A percentile compares a stretch with the other conserved stretches of the same genome.
phyloP scores from a whole-genome alignment of 2,888 invertebrate species.

The Cheilosia vernalis region DNA sequence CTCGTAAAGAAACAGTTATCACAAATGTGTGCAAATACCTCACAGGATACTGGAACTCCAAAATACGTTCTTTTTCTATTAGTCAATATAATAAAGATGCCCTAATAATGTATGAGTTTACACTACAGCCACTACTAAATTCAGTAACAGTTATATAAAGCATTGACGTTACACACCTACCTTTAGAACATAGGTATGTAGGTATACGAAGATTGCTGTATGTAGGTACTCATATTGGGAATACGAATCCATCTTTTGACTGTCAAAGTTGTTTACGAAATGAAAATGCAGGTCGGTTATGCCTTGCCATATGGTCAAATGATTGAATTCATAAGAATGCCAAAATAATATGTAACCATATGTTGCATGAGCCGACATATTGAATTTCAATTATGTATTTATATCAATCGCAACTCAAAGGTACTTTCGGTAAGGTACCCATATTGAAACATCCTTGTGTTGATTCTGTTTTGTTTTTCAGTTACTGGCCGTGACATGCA shows the following conservation, averaged over 20 bases:
- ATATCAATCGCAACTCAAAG: conserved; percentile 22
- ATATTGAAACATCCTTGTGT: conserved; percentile 7
- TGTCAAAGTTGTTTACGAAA: conserved; percentile 35
- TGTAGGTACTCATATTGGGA: not conserved
- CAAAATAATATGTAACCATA: conserved; percentile 19
- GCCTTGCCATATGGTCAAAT: conserved; percentile 1
- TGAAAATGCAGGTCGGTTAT: conserved; percentile 19
- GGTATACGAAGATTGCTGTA: not conserved
- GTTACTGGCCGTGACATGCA: not conserved
- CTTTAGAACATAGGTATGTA: too few relatives aligned
- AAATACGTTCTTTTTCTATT: too few relatives aligned
- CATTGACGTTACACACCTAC: too few relatives aligned
- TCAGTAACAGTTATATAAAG: too few relatives aligned
- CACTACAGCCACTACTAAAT: too few relatives aligned
- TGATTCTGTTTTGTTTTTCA: not conserved
- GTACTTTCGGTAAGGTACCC: not conserved
- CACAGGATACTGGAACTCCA: too few relatives aligned
- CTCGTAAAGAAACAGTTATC: too few relatives aligned
- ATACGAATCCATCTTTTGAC: conserved; percentile 12
- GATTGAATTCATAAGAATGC: conserved; percentile 14
- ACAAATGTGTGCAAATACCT: too few relatives aligned
- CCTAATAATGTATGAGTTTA: too few relatives aligned
- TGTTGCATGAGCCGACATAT: conserved; percentile 20
- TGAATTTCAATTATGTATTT: conserved; percentile 5
- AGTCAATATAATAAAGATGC: not conserved